A percentile compares a stretch with the other conserved stretches of the same genome.
Evolutionary conservation across 2,113 vertebrate species (phyloP).

Genomic region (Pterophyllum scalare): DNA sequence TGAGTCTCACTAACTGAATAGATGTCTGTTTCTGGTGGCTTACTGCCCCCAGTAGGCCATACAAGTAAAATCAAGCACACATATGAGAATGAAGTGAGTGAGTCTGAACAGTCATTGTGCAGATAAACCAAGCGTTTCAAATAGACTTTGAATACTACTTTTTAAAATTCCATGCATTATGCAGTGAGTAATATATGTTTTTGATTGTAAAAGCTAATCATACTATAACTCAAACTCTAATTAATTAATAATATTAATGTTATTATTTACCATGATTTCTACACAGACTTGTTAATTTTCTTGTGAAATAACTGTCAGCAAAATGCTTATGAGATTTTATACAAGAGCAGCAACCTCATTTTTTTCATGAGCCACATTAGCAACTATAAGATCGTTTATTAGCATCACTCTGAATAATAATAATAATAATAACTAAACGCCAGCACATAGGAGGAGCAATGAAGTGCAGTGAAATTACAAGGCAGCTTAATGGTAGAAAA

Average conservation of each 20-base stretch:
- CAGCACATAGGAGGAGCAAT: not conserved
- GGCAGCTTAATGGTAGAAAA: not conserved
- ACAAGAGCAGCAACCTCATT: not conserved
- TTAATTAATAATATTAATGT: not conserved
- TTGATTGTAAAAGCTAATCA: too few relatives aligned
- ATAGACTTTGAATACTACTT: not conserved
- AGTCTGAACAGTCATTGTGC: not conserved
- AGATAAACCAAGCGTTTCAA: not conserved
- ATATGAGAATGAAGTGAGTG: not conserved
- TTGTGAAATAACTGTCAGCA: not conserved
- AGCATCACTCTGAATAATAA: not conserved
- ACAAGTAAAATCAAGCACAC: not conserved
- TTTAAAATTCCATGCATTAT: not conserved
- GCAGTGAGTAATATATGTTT: not conserved
- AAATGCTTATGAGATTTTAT: not conserved
- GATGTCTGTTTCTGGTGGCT: conserved; percentile 59
- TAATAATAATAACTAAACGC: not conserved
- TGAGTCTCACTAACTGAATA: conserved; percentile 21
- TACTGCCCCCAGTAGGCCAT: conserved; percentile 76
- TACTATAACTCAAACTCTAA: not conserved
- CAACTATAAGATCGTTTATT: not conserved
- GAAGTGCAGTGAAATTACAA: not conserved
- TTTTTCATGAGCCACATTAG: not conserved
- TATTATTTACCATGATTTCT: not conserved
- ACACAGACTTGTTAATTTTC: not conserved